Percentiles rank a stretch among this genome's conserved stretches.
phyloP scores from a whole-genome alignment of 2,113 vertebrate genomes.

The Chrysochloris asiatica region DNA sequence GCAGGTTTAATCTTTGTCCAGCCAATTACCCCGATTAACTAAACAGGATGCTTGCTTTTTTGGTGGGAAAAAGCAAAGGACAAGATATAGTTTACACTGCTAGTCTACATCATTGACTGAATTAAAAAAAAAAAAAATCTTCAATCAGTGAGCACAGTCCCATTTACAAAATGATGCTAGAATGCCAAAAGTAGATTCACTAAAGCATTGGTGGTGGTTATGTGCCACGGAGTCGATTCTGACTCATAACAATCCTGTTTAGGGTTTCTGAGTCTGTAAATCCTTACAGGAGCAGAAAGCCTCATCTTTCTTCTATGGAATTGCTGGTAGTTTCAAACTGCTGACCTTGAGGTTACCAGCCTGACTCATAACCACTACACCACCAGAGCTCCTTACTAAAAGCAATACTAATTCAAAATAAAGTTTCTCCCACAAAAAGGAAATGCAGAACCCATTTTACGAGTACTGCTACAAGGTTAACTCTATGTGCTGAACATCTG shows the following conservation, averaged over 20 bases:
- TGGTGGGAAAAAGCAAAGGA: background rate
- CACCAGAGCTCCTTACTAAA: no score
- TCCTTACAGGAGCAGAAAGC: no score
- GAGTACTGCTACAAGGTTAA: background rate
- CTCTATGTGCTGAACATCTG: background rate
- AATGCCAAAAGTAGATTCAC: constrained; percentile 46
- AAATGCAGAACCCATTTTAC: constrained; percentile 28
- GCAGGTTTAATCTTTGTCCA: constrained; percentile 47
- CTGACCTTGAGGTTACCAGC: no score
- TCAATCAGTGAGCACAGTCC: background rate
- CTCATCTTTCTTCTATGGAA: no score
- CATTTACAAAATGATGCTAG: background rate
- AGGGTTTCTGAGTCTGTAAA: no score
- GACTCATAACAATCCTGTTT: no score
- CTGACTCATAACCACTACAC: no score
- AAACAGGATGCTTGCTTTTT: background rate
- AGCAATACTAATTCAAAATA: constrained; percentile 47
- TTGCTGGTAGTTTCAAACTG: no score
- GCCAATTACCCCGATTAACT: background rate
- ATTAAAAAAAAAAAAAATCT: background rate
- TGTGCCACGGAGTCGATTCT: no score
- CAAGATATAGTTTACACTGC: background rate
- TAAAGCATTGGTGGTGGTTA: no score
- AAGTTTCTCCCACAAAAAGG: constrained; percentile 5
- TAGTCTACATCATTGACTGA: background rate